Evolutionary conservation across 2,797 vertebrate genomes (phyloP), one percentile per base, ranked within the genome.

Genomic region (Falco novaeseelandiae): DNA sequence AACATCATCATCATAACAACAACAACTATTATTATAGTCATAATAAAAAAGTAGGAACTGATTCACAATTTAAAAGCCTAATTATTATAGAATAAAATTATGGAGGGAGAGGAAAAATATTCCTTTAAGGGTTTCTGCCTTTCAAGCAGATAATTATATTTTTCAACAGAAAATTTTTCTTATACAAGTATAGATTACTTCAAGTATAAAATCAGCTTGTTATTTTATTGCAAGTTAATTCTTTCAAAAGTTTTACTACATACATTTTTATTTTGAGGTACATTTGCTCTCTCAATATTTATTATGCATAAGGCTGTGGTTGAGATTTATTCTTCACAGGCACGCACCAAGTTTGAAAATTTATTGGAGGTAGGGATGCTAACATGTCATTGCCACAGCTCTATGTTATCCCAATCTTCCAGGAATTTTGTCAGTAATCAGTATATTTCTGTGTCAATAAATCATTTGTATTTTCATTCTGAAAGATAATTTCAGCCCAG

Each of bases 381-480:
- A 77, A 87, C 18, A 57, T 59, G 23, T 73, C 54, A 74, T 42
- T 89, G 48, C 18, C 67, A 97, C 59, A 49, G 29, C 51, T 73
- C 55, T 73, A 12, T 18, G 29, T 77, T 94, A 93, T 85, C 73
- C 74, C 4, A 57, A 10, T 87, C 87, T 96, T 92, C 67, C 59
- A 90, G 66, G 55, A 74, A 38, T 79, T 91, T 93, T 95, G 44
- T 87, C 51, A 73, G 62, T 84, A 96, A 93, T 96, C 94, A 92
- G 77, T 79, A 46, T 69, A 44, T 59, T 93, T 87, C 36, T 54
- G 10, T 80, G 70, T 73, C 77, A 90, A 92, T 95, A 83, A 92
- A 93, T 93, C 27, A 70, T 89, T 66, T 63, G 11, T 70, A 79
- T 91, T 95, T 94, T 88, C 58, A 58, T 86, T 92, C 32, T 81